These are phyloP conservation scores for Eremophila alpestris DNA, from an alignment of 2,797 vertebrate genomes.

Conservation along the genomic window DNA sequence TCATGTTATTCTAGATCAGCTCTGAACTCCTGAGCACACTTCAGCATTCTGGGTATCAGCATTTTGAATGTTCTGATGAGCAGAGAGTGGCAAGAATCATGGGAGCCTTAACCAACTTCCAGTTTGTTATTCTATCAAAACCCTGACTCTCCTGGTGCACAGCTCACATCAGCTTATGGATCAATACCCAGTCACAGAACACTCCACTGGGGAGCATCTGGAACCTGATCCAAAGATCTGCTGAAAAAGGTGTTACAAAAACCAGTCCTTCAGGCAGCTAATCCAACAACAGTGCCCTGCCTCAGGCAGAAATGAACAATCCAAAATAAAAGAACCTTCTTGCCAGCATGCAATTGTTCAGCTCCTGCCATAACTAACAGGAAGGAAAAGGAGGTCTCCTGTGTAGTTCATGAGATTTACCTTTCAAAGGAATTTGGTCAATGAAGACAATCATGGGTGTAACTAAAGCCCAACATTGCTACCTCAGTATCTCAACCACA, in stretches of 20 bases:
- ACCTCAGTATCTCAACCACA: conserved; percentile 1
- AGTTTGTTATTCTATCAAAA: not conserved
- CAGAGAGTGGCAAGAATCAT: not conserved
- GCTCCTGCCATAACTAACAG: not conserved
- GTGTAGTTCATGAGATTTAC: not conserved
- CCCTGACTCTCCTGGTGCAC: not conserved
- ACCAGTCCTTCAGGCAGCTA: not conserved
- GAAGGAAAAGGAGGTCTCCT: conserved; percentile 44
- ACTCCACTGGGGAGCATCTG: not conserved
- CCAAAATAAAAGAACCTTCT: not conserved
- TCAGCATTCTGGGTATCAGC: not conserved
- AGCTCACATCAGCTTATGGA: not conserved
- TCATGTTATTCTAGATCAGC: not conserved
- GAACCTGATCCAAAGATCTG: not conserved
- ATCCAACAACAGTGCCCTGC: not conserved
- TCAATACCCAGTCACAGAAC: not conserved
- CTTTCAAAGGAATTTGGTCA: not conserved
- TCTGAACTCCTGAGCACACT: not conserved
- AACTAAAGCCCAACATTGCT: not conserved
- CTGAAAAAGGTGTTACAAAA: not conserved
- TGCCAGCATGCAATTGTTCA: conserved; percentile 6
- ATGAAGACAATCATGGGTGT: conserved; percentile 30
- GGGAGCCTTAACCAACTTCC: not conserved
- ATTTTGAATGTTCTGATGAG: not conserved
- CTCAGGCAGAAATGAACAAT: not conserved